Base-by-base conservation (phyloP, 1,140 invertebrate species). In the Lepidurus couesii region DNA sequence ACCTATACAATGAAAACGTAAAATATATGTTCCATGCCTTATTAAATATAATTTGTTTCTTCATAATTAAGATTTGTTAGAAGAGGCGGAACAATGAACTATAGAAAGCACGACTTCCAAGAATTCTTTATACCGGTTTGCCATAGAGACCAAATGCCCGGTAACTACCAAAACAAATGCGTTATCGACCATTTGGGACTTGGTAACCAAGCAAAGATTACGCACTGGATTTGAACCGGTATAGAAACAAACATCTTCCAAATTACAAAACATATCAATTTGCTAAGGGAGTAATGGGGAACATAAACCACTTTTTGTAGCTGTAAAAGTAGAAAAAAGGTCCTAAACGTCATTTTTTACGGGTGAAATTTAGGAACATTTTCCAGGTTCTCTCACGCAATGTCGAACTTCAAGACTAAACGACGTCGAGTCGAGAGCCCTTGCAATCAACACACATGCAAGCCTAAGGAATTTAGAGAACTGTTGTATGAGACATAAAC, bases 1-100 rank as follows among this genome's bases (percentile, higher is more conserved):
- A 93, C 86, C 91, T 92, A 16, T n/a, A 65, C 13, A 21, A 21
- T 1, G 45, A 16, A 47, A 65, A 65, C 4, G 8, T n/a, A 65
- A 11, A 65, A 21, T n/a, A n/a, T n/a, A n/a, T 34, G 34, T 34
- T 34, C 26, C 34, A 65, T 65, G 4, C 8, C 21, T 65, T 7
- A 65, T 21, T n/a, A 65, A 5, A 16, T 34, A 21, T 21, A 65
- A 13, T 65, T 65, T 9, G 53, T 65, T n/a, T 7, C 53, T 13
- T 21, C 21, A 7, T 4, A 16, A 65, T 13, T 65, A 21, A 65
- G 21, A 7, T 65, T 21, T 16, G 16, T 65, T 65, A 21, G 1
- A 16, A 65, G 13, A 9, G 21, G 53, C 16, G 0, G 53, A 65
- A 16, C 53, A 65, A 65, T 21, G 16, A 13, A 65, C 16, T 13